Base-by-base conservation (phyloP, 2,113 vertebrate genomes). In the Numenius arquata region DNA sequence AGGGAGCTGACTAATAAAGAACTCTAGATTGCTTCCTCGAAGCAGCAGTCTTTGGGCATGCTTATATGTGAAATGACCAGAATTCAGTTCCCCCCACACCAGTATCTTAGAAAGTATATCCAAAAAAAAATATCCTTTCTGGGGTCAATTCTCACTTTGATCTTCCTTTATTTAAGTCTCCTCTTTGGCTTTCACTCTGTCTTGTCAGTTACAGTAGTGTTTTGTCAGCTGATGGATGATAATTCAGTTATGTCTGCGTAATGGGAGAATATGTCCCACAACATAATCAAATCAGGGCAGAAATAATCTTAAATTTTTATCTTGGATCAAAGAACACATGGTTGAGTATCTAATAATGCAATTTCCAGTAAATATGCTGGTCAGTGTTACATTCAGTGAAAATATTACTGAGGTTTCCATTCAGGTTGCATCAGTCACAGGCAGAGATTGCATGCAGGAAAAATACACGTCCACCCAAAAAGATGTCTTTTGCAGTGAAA, bases 271-370 rank as follows among this genome's bases (percentile, higher is more conserved):
- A 85, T 88, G 75, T 85, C 40, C 71, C 71, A 83, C 47, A 63
- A 4, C 48, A 73, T 85, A 96, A 95, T 95, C 59, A 85, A 96
- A 89, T 91, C 45, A 55, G 40, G 12, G 34, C 73, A 70, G 55
- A 85, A 89, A 80, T 62, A 62, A 73, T 63, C 50, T 78, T 76
- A 26, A 65, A 3, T 75, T 96, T 95, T 96, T 89, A 90, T 95
- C 95, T 85, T 94, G 70, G 53, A 89, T 95, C 85, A 91, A 81
- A 95, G 85, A 43, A 68, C 58, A 65, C 9, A 23, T 40, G 19
- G 76, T 67, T 91, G 71, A 56, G 34, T 67, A 53, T 90, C 50
- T 75, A 81, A 48, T 90, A 96, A 93, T 75, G 48, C 8, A 77
- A 67, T 96, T 91, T 79, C 43, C 50, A 74, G 83, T 92, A 91